phyloP scores from a whole-genome alignment of 2,113 vertebrate species.

The Melierax canorus region DNA sequence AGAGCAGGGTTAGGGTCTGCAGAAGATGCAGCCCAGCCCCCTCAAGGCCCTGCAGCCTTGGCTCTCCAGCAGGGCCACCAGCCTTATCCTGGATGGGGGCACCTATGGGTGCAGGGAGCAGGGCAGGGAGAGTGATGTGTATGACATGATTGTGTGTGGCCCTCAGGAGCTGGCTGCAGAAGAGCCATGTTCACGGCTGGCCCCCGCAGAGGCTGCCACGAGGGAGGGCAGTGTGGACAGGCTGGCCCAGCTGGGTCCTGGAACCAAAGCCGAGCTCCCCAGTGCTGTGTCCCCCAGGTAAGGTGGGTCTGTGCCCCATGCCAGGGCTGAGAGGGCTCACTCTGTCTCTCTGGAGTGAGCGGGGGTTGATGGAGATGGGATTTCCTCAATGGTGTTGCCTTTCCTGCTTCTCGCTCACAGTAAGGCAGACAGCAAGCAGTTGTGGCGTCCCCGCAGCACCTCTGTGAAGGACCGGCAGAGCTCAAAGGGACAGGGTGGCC shows the following conservation, averaged over 20 bases:
- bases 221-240: constrained; percentile 48
- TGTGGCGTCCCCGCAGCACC: constrained; percentile 92
- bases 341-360: not conserved
- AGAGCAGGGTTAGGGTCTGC: not conserved
- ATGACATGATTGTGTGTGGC: not conserved
- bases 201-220: not conserved
- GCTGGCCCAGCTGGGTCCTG: constrained; percentile 38
- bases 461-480: constrained; percentile 94
- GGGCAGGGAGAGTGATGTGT: not conserved
- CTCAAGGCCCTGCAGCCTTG: not conserved
- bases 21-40: not conserved
- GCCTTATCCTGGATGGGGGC: not conserved
- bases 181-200: not conserved
- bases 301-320: not conserved
- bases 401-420: not conserved
- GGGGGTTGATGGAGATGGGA: not conserved
- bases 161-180: constrained; percentile 43
- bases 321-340: not conserved
- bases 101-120: not conserved
- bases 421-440: constrained; percentile 89
- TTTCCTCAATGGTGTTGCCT: not conserved
- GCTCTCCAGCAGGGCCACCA: not conserved
- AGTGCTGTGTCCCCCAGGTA: constrained; percentile 61
- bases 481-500: constrained; percentile 85
- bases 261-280: constrained; percentile 38